These are phyloP conservation scores for Aradophagus sp. DNA, from an alignment of 1,140 invertebrate genomes.

Conservation along the genomic window DNA sequence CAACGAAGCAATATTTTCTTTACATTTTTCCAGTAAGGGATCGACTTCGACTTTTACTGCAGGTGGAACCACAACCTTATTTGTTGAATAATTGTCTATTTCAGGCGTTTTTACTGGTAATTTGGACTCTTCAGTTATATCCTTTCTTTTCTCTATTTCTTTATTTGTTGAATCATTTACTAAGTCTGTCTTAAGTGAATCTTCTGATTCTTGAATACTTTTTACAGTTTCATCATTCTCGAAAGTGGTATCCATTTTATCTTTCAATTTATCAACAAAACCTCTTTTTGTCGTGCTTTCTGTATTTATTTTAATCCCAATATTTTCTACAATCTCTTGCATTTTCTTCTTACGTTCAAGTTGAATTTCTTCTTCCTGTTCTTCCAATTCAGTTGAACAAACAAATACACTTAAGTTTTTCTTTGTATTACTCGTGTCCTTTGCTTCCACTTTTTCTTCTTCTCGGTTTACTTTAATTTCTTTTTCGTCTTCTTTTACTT, in stretches of 20 bases:
- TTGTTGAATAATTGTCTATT: constrained; percentile 10
- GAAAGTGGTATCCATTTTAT: constrained; percentile 66
- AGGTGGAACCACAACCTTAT: constrained; percentile 2
- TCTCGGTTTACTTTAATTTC: background rate
- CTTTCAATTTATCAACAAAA: constrained; percentile 68
- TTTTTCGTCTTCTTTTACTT: background rate
- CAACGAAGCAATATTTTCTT: constrained; percentile 37
- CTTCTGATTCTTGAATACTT: too few species aligned
- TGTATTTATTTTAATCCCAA: constrained; percentile 64
- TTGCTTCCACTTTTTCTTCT: constrained; percentile 4
- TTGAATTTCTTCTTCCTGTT: constrained; percentile 70
- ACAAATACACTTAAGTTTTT: constrained; percentile 70
- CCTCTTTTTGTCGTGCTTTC: constrained; percentile 53
- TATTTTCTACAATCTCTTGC: constrained; percentile 69
- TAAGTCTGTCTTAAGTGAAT: background rate
- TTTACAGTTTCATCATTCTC: constrained; percentile 6
- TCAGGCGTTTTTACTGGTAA: background rate
- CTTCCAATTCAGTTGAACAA: constrained; percentile 68
- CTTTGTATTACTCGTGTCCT: too few species aligned
- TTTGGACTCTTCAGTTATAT: background rate
- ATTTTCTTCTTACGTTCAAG: constrained; percentile 69
- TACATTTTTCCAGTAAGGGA: constrained; percentile 7
- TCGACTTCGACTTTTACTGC: constrained; percentile 20
- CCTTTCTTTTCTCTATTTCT: constrained; percentile 1
- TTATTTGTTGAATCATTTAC: background rate